Percentiles rank a stretch among this genome's conserved stretches.
phyloP scores from a whole-genome alignment of 2,113 vertebrate species.

The Galemys pyrenaicus region DNA sequence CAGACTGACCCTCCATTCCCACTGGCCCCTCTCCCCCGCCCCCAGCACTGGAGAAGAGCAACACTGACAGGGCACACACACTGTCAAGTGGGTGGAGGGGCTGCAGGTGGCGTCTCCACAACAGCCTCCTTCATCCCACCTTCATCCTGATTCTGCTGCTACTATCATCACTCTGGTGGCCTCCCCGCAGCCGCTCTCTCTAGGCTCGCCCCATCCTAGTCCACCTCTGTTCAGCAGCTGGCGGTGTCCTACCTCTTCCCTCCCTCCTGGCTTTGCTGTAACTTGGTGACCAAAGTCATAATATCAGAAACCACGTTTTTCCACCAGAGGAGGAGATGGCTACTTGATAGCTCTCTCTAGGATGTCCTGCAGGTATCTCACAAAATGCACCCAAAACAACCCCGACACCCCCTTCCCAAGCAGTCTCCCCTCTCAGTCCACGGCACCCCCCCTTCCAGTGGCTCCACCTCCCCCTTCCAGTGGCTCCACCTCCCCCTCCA shows the following conservation, averaged over 20 bases:
- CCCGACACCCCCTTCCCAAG: too few relatives aligned
- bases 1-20: not conserved
- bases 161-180: too few relatives aligned
- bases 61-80: not conserved
- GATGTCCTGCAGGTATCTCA: not conserved
- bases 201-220: not conserved
- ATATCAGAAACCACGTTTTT: not conserved
- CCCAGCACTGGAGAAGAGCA: not conserved
- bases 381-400: not conserved
- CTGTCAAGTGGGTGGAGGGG: not conserved
- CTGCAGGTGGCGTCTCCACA: not conserved
- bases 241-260: not conserved
- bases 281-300: not conserved
- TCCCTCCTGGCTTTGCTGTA: not conserved
- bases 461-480: not conserved
- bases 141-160: not conserved
- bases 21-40: not conserved
- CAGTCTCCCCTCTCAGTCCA: not conserved
- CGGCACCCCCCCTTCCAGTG: not conserved
- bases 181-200: not conserved
- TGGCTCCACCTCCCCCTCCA: not conserved
- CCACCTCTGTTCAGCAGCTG: not conserved
- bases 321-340: not conserved
- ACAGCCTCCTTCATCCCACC: not conserved
- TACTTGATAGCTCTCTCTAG: not conserved